Percentiles rank a stretch among this genome's conserved stretches.
Conservation (phyloP, 30 jellyfish, hydroid and myxozoan species). For the Catostylus mosaicus region DNA sequence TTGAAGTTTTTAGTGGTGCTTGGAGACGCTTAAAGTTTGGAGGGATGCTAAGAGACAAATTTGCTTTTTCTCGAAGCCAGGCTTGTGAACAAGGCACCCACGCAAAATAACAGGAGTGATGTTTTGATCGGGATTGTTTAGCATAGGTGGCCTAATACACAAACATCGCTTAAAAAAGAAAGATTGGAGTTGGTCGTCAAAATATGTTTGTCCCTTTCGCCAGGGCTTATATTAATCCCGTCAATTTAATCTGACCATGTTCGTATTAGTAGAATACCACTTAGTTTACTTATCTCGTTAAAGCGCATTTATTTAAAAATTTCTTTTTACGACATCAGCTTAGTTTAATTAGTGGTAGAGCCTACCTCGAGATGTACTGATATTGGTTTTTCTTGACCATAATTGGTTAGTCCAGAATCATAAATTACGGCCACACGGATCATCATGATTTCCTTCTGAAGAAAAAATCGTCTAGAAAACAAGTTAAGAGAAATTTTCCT, state of each 20-base stretch:
- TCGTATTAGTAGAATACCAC: conserved; percentile 4
- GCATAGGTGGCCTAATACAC: conserved; percentile 32
- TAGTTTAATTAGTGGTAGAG: conserved; percentile 5
- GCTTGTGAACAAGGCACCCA: neutral
- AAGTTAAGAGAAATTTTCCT: too few species aligned
- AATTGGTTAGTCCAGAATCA: conserved; percentile 32
- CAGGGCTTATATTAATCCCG: conserved; percentile 16
- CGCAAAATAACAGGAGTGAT: neutral
- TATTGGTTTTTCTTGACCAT: conserved; percentile 18
- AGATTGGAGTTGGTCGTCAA: conserved; percentile 1
- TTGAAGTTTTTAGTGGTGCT: too few species aligned
- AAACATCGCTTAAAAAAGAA: conserved; percentile 20
- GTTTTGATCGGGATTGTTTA: conserved; percentile 12
- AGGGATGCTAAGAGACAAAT: too few species aligned
- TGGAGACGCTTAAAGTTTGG: too few species aligned
- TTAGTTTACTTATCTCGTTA: conserved; percentile 33
- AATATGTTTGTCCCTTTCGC: conserved; percentile 47
- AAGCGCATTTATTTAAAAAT: conserved; percentile 14
- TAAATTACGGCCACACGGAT: conserved; percentile 27
- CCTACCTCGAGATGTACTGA: conserved; percentile 8
- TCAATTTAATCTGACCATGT: conserved; percentile 18
- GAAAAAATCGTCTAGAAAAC: neutral
- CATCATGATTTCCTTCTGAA: conserved; percentile 1
- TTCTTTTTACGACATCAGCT: conserved; percentile 6
- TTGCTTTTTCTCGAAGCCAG: neutral